These are phyloP conservation scores for Eupithecia subfuscata DNA, from an alignment of 2,888 invertebrate species.

Conservation along the genomic window DNA sequence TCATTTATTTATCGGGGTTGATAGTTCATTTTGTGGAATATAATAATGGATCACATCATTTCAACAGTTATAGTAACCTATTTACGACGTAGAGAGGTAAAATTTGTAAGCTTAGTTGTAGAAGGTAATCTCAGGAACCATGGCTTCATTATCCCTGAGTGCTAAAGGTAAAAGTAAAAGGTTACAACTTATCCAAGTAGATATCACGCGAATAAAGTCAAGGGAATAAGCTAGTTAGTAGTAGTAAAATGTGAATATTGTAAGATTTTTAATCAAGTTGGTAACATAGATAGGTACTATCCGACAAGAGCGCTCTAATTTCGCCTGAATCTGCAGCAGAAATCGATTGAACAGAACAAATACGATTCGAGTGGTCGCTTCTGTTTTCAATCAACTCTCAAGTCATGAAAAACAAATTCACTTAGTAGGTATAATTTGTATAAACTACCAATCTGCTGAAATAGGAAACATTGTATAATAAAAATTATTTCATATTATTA, in stretches of 20 bases:
- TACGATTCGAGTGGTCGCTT: conserved; percentile 4
- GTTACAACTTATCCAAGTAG: neutral
- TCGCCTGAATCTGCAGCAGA: neutral
- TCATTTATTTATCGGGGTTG: conserved; percentile 50
- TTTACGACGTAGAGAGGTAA: too few species aligned
- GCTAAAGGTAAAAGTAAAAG: neutral
- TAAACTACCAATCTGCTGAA: too few species aligned
- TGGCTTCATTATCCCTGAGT: neutral
- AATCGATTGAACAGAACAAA: conserved; percentile 5
- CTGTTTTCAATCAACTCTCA: conserved; percentile 3
- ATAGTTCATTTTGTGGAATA: neutral
- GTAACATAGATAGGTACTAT: neutral
- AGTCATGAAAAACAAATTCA: neutral
- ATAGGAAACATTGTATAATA: too few species aligned
- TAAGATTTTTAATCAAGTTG: conserved; percentile 5
- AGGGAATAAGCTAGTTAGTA: neutral
- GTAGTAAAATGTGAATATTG: neutral
- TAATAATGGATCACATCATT: neutral
- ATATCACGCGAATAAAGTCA: neutral
- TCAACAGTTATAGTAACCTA: neutral
- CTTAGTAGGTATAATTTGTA: too few species aligned
- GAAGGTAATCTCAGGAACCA: neutral
- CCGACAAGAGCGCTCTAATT: conserved; percentile 6
- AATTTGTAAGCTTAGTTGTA: neutral
- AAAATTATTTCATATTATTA: too few species aligned